Base-by-base conservation (phyloP, 2,113 vertebrate genomes). In the Formicarius rufipectus region DNA sequence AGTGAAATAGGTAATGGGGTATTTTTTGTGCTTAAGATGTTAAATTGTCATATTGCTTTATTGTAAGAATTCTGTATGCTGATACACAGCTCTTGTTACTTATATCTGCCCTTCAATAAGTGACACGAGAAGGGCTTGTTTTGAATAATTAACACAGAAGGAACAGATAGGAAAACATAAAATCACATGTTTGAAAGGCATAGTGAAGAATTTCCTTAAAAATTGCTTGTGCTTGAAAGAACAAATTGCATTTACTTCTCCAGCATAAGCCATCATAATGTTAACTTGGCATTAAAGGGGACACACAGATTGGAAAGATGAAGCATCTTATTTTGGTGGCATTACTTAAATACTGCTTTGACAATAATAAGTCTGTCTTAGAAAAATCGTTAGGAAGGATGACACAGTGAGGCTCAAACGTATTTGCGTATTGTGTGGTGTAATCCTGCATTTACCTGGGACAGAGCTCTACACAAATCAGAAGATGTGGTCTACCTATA, bases 71-170 rank as follows among this genome's bases (percentile, higher is more conserved):
- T 84, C 37, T 72, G 33, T 93, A 31, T 93, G 35, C 66, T 87
- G 28, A 7, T 63, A 39, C 1, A 5, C 21, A 63, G 55, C 47
- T 86, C 60, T 87, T 75, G 22, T 79, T 90, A 66, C 56, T 80
- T 89, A 24, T 87, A 49, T 88, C 45, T 84, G 72, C 55, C 31
- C 50, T 79, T 93, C 35, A 58, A 1, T 64, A 83, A 87, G 15
- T 68, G 84, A 89, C 45, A 52, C 15, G 53, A 80, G 60, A 79
- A 66, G 91, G 13, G 37, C 52, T 80, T 66, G 14, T 56, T 95
- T 95, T 84, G 69, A 89, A 89, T 95, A 97, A 96, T 94, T 93
- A 86, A 80, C 52, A 82, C 31, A 50, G 30, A 93, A 93, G 87
- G 92, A 94, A 64, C 55, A 59, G 68, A 64, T 84, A 59, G 2